Evolutionary conservation across 2,888 invertebrate genomes (phyloP).

Genomic region (Luperina nickerlii): DNA sequence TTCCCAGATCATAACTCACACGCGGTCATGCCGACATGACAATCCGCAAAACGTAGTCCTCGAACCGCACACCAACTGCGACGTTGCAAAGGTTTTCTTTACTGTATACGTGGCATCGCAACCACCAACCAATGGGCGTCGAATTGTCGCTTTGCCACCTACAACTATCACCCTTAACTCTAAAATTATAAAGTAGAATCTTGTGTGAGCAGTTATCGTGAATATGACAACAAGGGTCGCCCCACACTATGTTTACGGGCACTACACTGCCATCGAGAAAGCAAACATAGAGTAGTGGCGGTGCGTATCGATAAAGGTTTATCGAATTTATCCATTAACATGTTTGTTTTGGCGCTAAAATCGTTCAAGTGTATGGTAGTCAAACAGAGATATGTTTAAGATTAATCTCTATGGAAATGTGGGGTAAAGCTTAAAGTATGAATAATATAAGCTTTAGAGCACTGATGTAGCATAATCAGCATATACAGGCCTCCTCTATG

Average conservation of each 20-base stretch:
- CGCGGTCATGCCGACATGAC: constrained; percentile 62
- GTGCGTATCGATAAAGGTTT: constrained; percentile 68
- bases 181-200: constrained; percentile 30
- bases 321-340: constrained; percentile 68
- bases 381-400: constrained; percentile 66
- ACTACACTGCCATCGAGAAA: constrained; percentile 68
- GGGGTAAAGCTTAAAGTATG: constrained; percentile 19
- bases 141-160: constrained; percentile 46
- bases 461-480: neutral
- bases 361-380: constrained; percentile 62
- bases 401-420: constrained; percentile 72
- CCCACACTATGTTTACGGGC: constrained; percentile 67
- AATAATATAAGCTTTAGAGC: constrained; percentile 28
- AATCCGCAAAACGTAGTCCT: constrained; percentile 59
- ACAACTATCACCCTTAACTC: constrained; percentile 47
- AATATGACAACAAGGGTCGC: constrained; percentile 56
- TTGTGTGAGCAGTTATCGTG: constrained; percentile 42
- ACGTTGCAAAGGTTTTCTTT: constrained; percentile 71
- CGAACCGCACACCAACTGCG: constrained; percentile 66
- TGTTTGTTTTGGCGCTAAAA: constrained; percentile 60
- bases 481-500: neutral
- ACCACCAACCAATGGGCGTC: constrained; percentile 62
- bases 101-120: constrained; percentile 65
- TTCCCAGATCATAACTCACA: constrained; percentile 60
- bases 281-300: constrained; percentile 68